Evolutionary conservation across 2,888 invertebrate species (phyloP), one percentile per base, ranked within the genome.

Genomic region (Acrobasis consociella): DNA sequence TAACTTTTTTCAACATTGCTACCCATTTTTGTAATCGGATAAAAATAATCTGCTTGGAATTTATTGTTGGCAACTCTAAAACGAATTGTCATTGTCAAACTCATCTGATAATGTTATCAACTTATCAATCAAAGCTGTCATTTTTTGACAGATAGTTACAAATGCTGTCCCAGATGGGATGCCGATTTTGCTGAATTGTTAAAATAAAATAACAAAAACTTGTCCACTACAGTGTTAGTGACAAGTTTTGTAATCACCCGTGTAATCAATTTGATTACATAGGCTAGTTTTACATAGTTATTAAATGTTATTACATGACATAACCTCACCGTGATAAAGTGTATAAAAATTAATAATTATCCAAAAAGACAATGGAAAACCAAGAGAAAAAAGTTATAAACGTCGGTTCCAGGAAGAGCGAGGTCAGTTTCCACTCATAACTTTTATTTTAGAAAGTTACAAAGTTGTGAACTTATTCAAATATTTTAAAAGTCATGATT

Each of bases 401-500:
- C 71, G 97, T 97, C 64, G 97, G 97, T 64, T 97, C 97, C 56
- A 94, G 97, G 73, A 97, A 97, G 91, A 97, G 97, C 81, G 96
- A 97, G 94, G 97, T 96, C 88, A 89, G 91, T 87, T 46, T 10
- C 8, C 7, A 38, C 5, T 51, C n/a, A 52, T 49, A 49, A 8
- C 15, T 9, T n/a, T 13, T 9, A 64, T 58, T 31, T 49, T 39
- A 52, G 39, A 16, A 46, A 49, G 10, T 63, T 49, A 51, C 38
- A 59, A 31, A 37, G 39, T 31, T 60, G 31, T 39, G 50, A 42
- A 39, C 17, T 51, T 56, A n/a, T 15, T 17, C n/a, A n/a, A 37
- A 59, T 37, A 49, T 50, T 51, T 49, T 49, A 49, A 49, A 49
- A 59, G 58, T 58, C 58, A 58, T 59, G 5, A 10, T 9, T 50